Conservation (phyloP, 2,113 vertebrate genomes). For the Rallus limicola region DNA sequence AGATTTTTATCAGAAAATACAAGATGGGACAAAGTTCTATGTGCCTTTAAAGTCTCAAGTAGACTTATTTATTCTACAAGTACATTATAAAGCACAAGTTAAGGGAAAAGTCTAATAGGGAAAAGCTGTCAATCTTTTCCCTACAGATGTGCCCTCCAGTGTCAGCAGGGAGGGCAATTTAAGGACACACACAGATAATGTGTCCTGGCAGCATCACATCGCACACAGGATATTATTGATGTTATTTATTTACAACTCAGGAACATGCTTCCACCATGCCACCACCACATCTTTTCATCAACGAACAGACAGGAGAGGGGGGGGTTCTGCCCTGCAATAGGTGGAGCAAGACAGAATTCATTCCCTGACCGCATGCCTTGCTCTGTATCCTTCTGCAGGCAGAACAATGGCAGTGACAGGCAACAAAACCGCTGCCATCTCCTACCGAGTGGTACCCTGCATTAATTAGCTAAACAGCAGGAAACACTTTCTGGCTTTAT, state of each 20-base stretch:
- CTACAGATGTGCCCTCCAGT: not conserved
- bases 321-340: not conserved
- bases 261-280: not conserved
- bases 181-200: not conserved
- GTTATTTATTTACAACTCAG: slow-evolving; percentile 13
- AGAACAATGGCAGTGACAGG: slow-evolving; percentile 23
- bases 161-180: not conserved
- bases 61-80: not conserved
- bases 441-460: not conserved
- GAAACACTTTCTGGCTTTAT: slow-evolving; percentile 38
- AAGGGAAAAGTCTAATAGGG: not conserved
- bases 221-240: not conserved
- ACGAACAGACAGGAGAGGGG: not conserved
- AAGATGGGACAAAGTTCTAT: not conserved
- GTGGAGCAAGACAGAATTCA: not conserved
- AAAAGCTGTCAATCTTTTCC: not conserved
- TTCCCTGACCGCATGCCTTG: not conserved
- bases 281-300: not conserved
- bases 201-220: not conserved
- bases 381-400: not conserved
- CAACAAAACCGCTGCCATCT: not conserved
- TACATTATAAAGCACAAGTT: not conserved
- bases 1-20: not conserved
- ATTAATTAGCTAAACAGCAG: slow-evolving; percentile 57
- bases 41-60: not conserved